These are phyloP conservation scores for Scaptomyza pallida DNA, from an alignment of 1,140 invertebrate species.

Conservation along the genomic window DNA sequence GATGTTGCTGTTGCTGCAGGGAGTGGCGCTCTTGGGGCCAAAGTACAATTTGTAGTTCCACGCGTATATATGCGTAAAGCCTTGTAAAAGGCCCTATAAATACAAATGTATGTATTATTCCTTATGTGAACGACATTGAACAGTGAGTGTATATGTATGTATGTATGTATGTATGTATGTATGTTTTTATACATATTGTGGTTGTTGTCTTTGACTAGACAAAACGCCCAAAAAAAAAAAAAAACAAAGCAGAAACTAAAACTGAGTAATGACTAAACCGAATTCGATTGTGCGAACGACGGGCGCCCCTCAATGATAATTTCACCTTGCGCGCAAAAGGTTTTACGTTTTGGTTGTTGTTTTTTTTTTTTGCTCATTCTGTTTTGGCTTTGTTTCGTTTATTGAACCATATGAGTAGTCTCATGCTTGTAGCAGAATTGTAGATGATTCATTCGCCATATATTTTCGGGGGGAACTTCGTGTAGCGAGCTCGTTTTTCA, in stretches of 20 bases:
- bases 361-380: constrained; percentile 43
- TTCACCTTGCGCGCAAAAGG: constrained; percentile 74
- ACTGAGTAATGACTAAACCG: constrained; percentile 37
- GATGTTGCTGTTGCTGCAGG: constrained; percentile 19
- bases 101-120: neutral
- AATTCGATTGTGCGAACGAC: constrained; percentile 22
- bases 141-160: neutral
- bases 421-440: constrained; percentile 65
- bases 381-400: constrained; percentile 70
- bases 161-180: neutral
- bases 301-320: constrained; percentile 48
- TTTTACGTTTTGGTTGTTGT: constrained; percentile 50
- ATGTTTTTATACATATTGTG: constrained; percentile 1
- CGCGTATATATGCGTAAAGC: constrained; percentile 33
- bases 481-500: constrained; percentile 58
- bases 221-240: constrained; percentile 20
- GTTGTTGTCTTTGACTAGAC: constrained; percentile 22
- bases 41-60: constrained; percentile 64
- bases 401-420: constrained; percentile 63
- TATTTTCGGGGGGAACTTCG: constrained; percentile 48
- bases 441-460: constrained; percentile 61
- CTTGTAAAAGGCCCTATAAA: constrained; percentile 37
- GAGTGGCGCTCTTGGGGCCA: constrained; percentile 58
- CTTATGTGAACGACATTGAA: no score
- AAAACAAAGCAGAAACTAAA: constrained; percentile 6